Base-by-base conservation (phyloP, 2,113 vertebrate species). In the Artemisiospiza belli region DNA sequence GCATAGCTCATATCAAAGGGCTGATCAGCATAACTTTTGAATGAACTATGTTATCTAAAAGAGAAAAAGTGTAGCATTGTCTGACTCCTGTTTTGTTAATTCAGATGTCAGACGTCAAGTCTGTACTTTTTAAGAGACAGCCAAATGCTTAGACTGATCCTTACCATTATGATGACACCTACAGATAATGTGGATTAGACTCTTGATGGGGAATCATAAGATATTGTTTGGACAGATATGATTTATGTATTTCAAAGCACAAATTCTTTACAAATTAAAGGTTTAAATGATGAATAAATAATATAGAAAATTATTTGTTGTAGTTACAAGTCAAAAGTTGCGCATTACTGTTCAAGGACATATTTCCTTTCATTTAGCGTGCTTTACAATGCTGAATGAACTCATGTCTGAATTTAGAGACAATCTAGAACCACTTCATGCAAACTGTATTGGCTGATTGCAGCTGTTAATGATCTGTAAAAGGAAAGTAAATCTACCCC, bases 401-500 rank as follows among this genome's bases (percentile, higher is more conserved):
- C 85, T 95, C 66, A 76, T 77, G 59, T 72, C 59, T 79, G 83
- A 96, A 90, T 39, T 83, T 54, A 89, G 76, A 77, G 27, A 87
- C 49, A 81, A 66, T 84, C 80, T 92, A 86, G 77, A 97, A 96
- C 58, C 73, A 94, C 79, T 96, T 96, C 92, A 93, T 89, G 57
- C 43, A 95, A 94, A 93, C 80, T 72, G n/a, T 85, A 51, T 95
- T 96, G 90, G 68, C 68, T 97, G 86, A 96, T 92, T 97, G 79
- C 37, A 57, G 31, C 33, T 96, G 91, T 85, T 97, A 97, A 97
- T 96, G 97, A 69, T 87, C 81, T 97, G 94, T 97, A 95, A 98
- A 97, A 96, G 83, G 76, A 97, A 97, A 97, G 91, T 74, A 89
- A 95, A 94, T 97, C 97, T 97, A 93, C 83, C 81, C 93, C 95